Percentiles rank a stretch among this genome's conserved stretches.
Conservation (phyloP, 2,113 vertebrate genomes). For the Psittacula cyanocephala region DNA sequence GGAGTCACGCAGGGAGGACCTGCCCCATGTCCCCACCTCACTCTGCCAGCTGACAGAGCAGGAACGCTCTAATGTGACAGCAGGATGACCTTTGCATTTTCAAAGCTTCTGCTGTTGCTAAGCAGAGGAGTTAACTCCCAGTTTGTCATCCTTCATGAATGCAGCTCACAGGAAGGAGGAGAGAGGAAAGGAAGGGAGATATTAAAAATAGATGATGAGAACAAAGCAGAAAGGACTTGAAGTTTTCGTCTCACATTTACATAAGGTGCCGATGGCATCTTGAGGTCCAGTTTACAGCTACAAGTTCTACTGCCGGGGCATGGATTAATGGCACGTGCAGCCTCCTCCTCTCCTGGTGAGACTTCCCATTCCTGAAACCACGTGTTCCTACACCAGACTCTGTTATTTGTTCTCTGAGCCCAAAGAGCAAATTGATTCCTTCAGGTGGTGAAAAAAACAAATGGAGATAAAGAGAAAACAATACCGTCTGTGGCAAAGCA, state of each 20-base stretch:
- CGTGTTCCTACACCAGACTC: background rate
- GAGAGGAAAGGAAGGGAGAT: background rate
- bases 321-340: background rate
- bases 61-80: background rate
- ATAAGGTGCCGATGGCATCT: background rate
- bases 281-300: background rate
- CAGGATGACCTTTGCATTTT: background rate
- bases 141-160: background rate
- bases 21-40: background rate
- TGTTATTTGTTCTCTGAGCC: background rate
- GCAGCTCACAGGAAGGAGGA: background rate
- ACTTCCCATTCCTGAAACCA: background rate
- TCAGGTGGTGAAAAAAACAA: background rate
- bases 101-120: slow-evolving; percentile 41
- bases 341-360: background rate
- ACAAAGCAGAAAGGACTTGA: background rate
- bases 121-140: slow-evolving; percentile 28
- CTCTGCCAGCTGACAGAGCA: background rate
- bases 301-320: background rate
- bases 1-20: background rate
- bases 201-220: slow-evolving; percentile 12
- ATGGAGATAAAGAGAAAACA: background rate
- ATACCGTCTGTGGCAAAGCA: background rate
- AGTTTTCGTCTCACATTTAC: background rate
- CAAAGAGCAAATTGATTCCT: background rate